Base-by-base conservation (phyloP, 2,113 vertebrate species). In the Chinchilla lanigera region DNA sequence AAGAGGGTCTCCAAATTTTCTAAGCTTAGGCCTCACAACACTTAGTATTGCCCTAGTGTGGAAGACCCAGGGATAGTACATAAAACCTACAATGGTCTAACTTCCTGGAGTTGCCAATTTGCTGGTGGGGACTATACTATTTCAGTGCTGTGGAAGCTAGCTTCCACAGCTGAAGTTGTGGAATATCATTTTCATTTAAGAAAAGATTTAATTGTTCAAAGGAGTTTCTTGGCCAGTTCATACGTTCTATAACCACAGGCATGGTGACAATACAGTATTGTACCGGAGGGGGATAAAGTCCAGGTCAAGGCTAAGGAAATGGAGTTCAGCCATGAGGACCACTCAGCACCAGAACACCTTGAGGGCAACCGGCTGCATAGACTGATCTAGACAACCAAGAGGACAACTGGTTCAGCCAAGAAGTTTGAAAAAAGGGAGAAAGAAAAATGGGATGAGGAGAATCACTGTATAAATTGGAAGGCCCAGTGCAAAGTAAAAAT, bases 141-240 rank as follows among this genome's bases (percentile, higher is more conserved):
- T 3, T 88, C 44, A 44, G 41, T n/a, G 16, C 47, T 77, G 22
- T 12, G 17, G 12, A n/a, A n/a, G n/a, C n/a, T n/a, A n/a, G n/a
- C n/a, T n/a, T n/a, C n/a, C n/a, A n/a, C 63, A 61, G 26, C 33
- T 69, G 30, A 65, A 81, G n/a, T 35, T 85, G 30, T 86, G 77
- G 44, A 47, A 6, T 56, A 63, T 78, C 14, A 38, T 10, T 52
- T 7, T 52, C 22, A 78, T 86, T 61, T 71, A 87, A 80, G 54
- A 86, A 89, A 73, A 71, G 33, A 41, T 81, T 63, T 88, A 83
- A 65, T 61, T 56, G 4, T 86, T 85, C 52, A 54, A 50, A 75
- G n/a, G 9, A 82, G 52, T 35, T 56, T 87, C 61, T 52, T 90
- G 52, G 54, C 35, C 84, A 75, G 10, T 13, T 56, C n/a, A 20